Base-by-base conservation (phyloP, 2,888 invertebrate species). In the Dryococelus australis region DNA sequence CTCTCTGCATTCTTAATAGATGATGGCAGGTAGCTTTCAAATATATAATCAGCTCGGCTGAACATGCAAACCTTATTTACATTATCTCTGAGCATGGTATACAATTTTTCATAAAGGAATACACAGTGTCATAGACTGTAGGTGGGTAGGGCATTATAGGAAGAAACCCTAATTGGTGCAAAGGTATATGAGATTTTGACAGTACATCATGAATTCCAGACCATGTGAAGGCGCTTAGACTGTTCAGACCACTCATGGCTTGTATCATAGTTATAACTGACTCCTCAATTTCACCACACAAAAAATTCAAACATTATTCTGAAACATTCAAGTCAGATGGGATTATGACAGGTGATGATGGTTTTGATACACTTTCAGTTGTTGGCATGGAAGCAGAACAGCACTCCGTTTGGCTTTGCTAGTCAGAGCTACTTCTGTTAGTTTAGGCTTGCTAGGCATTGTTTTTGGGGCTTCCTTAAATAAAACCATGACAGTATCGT, bases 371-470 rank as follows among this genome's bases (percentile, higher is more conserved):
- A 26, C 20, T 79, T 27, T 79, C n/a, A 79, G n/a, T 24, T 79
- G 79, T 27, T 79, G 79, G 20, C 79, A 79, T 79, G 4, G 79
- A 79, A 79, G 79, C 27, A 79, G 79, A 79, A 79, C 79, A 79
- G 79, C 79, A 79, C 26, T 26, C 79, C 79, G 5, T 6, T 79
- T 79, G n/a, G 26, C 79, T n/a, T 26, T n/a, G n/a, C 27, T 79
- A 79, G n/a, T 79, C 1, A 24, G 65, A n/a, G 27, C n/a, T 8
- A 79, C 9, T 2, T 26, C 27, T 79, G 79, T 16, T 0, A 3
- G 79, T 24, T 79, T 79, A 26, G 79, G 79, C n/a, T 12, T 79
- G 27, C 79, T 79, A 27, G 79, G 79, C n/a, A 79, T 0, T 79
- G 27, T 79, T 10, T 27, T 24, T 79, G 79, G n/a, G 20, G 79